Base-by-base conservation (phyloP, 2,113 vertebrate genomes). In the Erpornis zantholeuca region DNA sequence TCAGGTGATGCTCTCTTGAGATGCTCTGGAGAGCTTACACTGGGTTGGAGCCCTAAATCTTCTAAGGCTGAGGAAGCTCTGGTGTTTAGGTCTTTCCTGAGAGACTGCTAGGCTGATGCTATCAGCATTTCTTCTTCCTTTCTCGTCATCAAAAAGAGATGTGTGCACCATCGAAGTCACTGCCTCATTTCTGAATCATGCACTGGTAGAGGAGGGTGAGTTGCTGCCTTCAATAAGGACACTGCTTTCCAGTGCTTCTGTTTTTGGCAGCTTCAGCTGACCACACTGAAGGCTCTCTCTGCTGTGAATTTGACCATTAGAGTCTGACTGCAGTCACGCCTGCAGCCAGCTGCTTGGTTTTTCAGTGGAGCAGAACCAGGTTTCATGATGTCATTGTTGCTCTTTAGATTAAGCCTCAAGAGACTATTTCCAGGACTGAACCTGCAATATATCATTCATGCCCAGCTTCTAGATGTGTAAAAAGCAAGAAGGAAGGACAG, bases 381-480 rank as follows among this genome's bases (percentile, higher is more conserved):
- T 82, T 89, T 87, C 3, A 0, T 1, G 14, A 73, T 35, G 23
- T 22, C 24, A 60, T 3, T 57, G 54, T 36, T 90, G 56, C 28
- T 92, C 9, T 84, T 89, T 47, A 52, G 69, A 63, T 88, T 70
- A 94, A 93, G 56, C 54, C 47, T 70, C 44, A n/a, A 94, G 50
- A 96, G 59, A 88, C 84, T 66, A 35, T 66, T 94, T 92, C 44
- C 68, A 95, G 68, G 70, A 68, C 38, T 45, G 82, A 90, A 88
- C 49, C 29, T 77, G 66, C 35, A 35, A 44, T 72, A 71, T 81
- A 42, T 82, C 71, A 60, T 40, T 96, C 79, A 49, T 35, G 20
- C n/a, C 60, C 82, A 68, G 38, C 83, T 90, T 78, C 60, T 70
- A 83, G 71, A 44, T 78, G 68, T 6, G 3, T 56, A 93, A 92